Conservation (phyloP, 2,797 vertebrate species). For the Peromyscus nudipes region DNA sequence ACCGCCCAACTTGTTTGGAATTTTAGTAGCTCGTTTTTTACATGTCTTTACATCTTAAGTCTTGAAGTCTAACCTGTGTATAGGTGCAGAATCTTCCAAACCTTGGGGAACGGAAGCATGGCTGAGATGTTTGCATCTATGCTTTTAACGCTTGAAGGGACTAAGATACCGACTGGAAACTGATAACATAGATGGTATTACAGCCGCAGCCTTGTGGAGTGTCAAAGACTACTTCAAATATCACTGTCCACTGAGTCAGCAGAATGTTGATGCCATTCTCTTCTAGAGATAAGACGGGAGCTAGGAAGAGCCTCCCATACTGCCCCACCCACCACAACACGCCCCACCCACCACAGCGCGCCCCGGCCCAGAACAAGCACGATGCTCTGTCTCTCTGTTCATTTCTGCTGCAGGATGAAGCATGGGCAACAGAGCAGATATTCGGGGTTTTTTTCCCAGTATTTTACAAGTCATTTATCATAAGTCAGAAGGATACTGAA, state of each 20-base stretch:
- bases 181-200: not conserved
- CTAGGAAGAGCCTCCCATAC: not conserved
- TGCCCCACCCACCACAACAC: not conserved
- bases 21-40: not conserved
- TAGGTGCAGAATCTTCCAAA: not conserved
- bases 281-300: not conserved
- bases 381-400: not conserved
- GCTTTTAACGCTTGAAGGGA: conserved; percentile 14
- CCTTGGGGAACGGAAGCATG: not conserved
- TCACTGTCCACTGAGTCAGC: not conserved
- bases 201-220: not conserved
- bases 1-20: not conserved
- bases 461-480: not conserved
- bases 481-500: not conserved
- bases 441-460: not conserved
- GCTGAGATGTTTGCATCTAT: not conserved
- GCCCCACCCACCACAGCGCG: not conserved
- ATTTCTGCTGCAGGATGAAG: not conserved
- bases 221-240: not conserved
- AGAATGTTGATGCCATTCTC: not conserved
- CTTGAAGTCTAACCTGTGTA: conserved; percentile 37
- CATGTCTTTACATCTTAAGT: conserved; percentile 8
- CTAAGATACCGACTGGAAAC: not conserved
- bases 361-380: rapidly evolving
- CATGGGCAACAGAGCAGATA: not conserved